These are phyloP conservation scores for Anthrax anthrax DNA, from an alignment of 2,888 invertebrate genomes.

Conservation along the genomic window DNA sequence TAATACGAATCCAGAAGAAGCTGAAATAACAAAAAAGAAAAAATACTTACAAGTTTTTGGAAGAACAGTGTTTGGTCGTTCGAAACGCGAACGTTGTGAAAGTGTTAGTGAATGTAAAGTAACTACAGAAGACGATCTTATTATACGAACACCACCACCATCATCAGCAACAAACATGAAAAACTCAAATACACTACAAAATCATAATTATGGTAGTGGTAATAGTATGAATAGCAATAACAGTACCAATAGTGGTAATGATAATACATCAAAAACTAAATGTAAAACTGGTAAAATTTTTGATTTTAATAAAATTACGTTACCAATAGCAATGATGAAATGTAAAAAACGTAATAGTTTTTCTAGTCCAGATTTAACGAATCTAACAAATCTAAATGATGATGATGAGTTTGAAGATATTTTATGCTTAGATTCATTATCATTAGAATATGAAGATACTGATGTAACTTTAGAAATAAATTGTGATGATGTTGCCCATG, in stretches of 20 bases:
- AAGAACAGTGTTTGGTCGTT: conserved; percentile 20
- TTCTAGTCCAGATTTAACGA: conserved; percentile 29
- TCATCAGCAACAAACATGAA: background rate
- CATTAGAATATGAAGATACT: conserved; percentile 15
- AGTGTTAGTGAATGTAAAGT: conserved; percentile 22
- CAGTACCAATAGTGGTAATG: background rate
- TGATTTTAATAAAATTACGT: background rate
- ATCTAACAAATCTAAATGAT: conserved; percentile 25
- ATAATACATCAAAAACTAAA: conserved; percentile 1
- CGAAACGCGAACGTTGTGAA: conserved; percentile 19
- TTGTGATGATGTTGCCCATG: conserved; percentile 17
- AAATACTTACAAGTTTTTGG: conserved; percentile 19
- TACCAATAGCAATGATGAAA: background rate
- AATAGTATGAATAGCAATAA: background rate
- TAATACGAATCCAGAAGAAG: conserved; percentile 33
- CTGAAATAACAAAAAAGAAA: conserved; percentile 26
- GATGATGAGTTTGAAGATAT: conserved; percentile 19
- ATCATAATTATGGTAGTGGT: background rate
- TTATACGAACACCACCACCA: background rate
- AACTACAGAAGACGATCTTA: conserved; percentile 16
- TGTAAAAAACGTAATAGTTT: conserved; percentile 29
- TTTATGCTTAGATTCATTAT: conserved; percentile 15
- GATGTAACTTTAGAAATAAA: conserved; percentile 12
- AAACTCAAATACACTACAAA: background rate
- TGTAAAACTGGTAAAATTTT: conserved; percentile 3